Percentiles rank a stretch among this genome's conserved stretches.
Evolutionary conservation across 2,888 invertebrate genomes (phyloP).

Genomic region (Byasa hedistus): DNA sequence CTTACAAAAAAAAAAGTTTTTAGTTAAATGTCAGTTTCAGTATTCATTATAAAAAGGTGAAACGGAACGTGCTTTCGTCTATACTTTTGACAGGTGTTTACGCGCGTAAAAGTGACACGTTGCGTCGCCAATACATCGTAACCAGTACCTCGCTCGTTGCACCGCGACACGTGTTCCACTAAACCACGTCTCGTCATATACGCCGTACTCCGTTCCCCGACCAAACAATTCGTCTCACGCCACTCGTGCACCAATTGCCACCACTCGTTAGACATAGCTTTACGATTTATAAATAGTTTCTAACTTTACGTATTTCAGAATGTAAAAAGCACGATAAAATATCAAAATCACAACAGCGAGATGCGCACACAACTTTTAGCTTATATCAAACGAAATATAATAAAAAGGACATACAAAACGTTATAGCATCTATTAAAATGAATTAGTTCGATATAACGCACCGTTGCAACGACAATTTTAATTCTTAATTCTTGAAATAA

Average conservation of each 20-base stretch:
- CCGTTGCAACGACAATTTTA: not conserved
- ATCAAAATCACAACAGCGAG: conserved; percentile 3
- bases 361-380: conserved; percentile 6
- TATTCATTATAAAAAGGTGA: too few relatives aligned
- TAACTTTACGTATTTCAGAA: not conserved
- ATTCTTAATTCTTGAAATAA: not conserved
- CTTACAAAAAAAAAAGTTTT: too few relatives aligned
- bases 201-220: not conserved
- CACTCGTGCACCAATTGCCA: not conserved
- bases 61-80: too few relatives aligned
- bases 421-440: conserved; percentile 8
- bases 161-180: not conserved
- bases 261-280: not conserved
- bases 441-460: not conserved
- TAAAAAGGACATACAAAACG: not conserved
- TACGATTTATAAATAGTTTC: not conserved
- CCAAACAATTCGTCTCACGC: not conserved
- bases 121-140: not conserved
- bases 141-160: not conserved
- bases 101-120: not conserved
- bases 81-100: not conserved
- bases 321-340: conserved; percentile 1
- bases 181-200: not conserved
- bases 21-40: too few relatives aligned
- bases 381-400: conserved; percentile 3